Percentiles rank a stretch among this genome's conserved stretches.
phyloP scores from a whole-genome alignment of 2,888 invertebrate genomes.

The Aricia artaxerxes region DNA sequence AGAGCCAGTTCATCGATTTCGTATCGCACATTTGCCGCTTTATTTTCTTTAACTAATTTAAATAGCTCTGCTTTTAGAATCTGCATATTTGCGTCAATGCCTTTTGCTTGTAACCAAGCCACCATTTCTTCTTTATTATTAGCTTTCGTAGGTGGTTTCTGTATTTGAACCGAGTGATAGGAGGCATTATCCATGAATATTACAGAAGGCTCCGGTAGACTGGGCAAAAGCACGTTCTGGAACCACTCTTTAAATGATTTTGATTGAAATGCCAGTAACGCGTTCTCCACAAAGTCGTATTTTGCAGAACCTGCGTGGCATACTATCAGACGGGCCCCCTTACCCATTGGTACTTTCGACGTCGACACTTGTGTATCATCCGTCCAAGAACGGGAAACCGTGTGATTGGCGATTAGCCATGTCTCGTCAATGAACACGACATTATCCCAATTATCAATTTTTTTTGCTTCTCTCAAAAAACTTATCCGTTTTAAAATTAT shows the following conservation, averaged over 20 bases:
- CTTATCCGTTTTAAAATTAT: neutral
- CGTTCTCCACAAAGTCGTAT: too few relatives aligned
- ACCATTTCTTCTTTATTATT: slow-evolving; percentile 38
- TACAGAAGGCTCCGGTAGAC: slow-evolving; percentile 34
- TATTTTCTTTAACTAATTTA: neutral
- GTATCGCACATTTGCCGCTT: too few relatives aligned
- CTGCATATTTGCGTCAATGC: slow-evolving; percentile 39
- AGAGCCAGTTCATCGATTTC: too few relatives aligned
- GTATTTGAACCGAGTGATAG: slow-evolving; percentile 38
- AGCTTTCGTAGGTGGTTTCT: slow-evolving; percentile 31
- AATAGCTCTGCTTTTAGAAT: slow-evolving; percentile 41
- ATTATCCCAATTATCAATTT: slow-evolving; percentile 30
- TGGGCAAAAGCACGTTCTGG: slow-evolving; percentile 33
- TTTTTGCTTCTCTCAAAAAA: slow-evolving; percentile 32
- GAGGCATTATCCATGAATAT: slow-evolving; percentile 36
- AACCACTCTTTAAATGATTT: slow-evolving; percentile 36
- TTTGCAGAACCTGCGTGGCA: slow-evolving; percentile 26
- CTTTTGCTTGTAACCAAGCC: slow-evolving; percentile 33
- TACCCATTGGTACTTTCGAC: too few relatives aligned
- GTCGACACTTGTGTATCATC: too few relatives aligned
- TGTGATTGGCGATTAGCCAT: slow-evolving; percentile 40
- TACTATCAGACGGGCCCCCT: slow-evolving; percentile 23
- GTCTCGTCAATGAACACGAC: slow-evolving; percentile 40
- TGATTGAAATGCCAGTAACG: neutral
- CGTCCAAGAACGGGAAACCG: neutral